phyloP scores from a whole-genome alignment of 1,140 invertebrate genomes.

The Semibalanus balanoides region DNA sequence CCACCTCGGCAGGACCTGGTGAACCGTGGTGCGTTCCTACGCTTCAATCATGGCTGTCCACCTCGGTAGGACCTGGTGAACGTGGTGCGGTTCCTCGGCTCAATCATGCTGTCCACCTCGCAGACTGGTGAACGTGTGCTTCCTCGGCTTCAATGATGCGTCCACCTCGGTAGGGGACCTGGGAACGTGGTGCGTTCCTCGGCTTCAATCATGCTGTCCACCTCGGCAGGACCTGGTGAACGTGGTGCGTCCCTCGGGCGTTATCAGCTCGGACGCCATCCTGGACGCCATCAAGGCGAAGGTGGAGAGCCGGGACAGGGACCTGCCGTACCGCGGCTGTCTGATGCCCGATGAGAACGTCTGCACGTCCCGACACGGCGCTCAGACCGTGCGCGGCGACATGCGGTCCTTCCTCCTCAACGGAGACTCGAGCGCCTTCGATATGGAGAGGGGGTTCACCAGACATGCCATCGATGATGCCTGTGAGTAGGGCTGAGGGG shows the following conservation, averaged over 20 bases:
- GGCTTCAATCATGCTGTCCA: no score
- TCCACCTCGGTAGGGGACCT: no score
- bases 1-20: slow-evolving; percentile 61
- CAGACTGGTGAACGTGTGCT: no score
- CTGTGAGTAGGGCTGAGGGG: slow-evolving; percentile 42
- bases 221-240: slow-evolving; percentile 66
- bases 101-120: no score
- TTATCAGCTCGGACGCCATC: slow-evolving; percentile 75
- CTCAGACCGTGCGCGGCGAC: slow-evolving; percentile 72
- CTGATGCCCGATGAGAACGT: slow-evolving; percentile 75
- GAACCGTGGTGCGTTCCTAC: slow-evolving; percentile 66
- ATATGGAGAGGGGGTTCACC: slow-evolving; percentile 84
- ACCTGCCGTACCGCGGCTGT: slow-evolving; percentile 56
- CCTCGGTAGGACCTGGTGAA: no score
- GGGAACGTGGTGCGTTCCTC: no score
- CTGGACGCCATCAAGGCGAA: slow-evolving; percentile 84
- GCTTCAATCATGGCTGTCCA: no score
- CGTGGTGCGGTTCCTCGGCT: slow-evolving; percentile 63
- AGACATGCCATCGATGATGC: slow-evolving; percentile 78
- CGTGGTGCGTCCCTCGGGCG: slow-evolving; percentile 64
- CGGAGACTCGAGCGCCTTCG: slow-evolving; percentile 71
- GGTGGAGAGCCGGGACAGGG: slow-evolving; percentile 55
- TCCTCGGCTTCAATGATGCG: no score
- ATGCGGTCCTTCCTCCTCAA: slow-evolving; percentile 71
- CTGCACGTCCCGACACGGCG: slow-evolving; percentile 56